Evolutionary conservation across 2,113 vertebrate genomes (phyloP), one percentile per base, ranked within the genome.

Genomic region (Neolamprologus tretocephalus): DNA sequence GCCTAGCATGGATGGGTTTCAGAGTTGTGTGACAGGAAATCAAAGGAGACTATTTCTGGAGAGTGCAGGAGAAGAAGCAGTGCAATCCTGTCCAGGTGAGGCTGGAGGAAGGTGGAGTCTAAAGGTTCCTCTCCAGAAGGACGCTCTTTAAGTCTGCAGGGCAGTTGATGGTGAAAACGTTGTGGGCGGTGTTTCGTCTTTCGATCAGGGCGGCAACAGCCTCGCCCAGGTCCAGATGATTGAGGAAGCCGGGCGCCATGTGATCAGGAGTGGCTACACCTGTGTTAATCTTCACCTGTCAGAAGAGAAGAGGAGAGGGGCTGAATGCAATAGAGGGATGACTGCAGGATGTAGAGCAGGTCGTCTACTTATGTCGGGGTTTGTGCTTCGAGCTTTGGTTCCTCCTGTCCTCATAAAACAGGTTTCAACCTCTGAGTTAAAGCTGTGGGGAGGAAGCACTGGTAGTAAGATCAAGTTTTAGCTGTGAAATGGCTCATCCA

Each of bases 201-300:
- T 97, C 96, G 88, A 97, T 92, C 23, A 97, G 91, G 4, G 93
- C 37, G 37, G 97, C 96, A 8, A 97, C 94, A 0, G 96, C 96
- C 51, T 96, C 92, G 0, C 97, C 97, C 83, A 97, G 94, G 45
- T 97, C 97, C 93, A 97, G 89, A 84, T 97, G 97, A 88, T 95
- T 95, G 73, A 97, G 93, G 87, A 92, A 97, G 2, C 97, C 97
- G 0, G 97, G 97, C 1, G 87, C 93, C 92, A 97, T 83, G 28
- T 93, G 95, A 35, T 97, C 97, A 1, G 96, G 95, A 8, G 94
- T 80, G 2, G 90, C 95, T 6, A 98, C 97, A 2, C 97, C 97
- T 9, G 96, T 90, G 88, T 97, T 87, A 23, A 98, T 96, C 92
- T 96, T 97, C 91, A 97, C 93, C 97, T 98, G 91, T 26, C n/a